Evolutionary conservation across 2,113 vertebrate species (phyloP).

Genomic region (Cisticola juncidis): DNA sequence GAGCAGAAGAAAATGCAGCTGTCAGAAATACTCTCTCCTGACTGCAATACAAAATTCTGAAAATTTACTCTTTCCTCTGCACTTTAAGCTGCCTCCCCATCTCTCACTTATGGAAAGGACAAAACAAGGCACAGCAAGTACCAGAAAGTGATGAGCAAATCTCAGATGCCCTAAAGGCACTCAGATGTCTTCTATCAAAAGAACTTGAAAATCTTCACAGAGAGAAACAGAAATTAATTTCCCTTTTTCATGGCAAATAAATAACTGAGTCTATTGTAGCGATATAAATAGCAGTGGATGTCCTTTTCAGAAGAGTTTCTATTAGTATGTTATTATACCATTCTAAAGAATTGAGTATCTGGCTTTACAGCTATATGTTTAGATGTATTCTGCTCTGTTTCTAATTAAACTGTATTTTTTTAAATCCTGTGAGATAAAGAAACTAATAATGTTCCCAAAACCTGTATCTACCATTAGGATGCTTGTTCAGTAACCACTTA

Average conservation of each 20-base stretch:
- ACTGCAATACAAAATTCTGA: background rate
- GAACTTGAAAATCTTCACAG: background rate
- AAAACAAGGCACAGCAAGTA: background rate
- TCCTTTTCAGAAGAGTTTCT: background rate
- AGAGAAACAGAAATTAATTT: background rate
- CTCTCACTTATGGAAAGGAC: background rate
- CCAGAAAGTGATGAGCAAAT: background rate
- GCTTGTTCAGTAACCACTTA: background rate
- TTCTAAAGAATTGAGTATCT: background rate
- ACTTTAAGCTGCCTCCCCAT: background rate
- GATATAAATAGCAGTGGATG: background rate
- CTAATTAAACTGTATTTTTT: background rate
- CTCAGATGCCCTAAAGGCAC: background rate
- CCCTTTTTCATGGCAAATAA: background rate
- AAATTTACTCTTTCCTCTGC: background rate
- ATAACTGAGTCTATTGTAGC: background rate
- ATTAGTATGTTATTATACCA: background rate
- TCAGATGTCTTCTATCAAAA: background rate
- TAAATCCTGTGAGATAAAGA: background rate
- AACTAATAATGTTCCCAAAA: background rate
- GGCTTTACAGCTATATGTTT: background rate
- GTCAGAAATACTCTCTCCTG: background rate
- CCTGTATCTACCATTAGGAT: background rate
- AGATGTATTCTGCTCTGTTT: background rate
- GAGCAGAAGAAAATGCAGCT: background rate